Conservation (phyloP, 2,113 vertebrate species). For the Genyomyrus donnyi region DNA sequence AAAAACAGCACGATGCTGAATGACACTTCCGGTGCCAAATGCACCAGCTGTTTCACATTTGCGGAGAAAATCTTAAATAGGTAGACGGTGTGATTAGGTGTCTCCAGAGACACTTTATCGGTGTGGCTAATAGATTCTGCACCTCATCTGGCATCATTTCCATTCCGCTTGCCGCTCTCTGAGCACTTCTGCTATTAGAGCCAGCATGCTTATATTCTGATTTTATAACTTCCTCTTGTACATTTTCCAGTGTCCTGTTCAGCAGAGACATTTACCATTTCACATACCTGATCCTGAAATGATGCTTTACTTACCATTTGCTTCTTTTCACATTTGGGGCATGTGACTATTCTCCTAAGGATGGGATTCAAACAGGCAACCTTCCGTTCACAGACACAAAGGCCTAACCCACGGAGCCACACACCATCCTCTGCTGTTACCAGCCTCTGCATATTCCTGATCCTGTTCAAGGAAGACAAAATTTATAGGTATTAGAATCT, state of each 20-base stretch:
- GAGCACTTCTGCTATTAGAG: background rate
- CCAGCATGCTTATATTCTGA: background rate
- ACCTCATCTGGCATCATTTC: background rate
- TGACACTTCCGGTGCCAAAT: conserved; percentile 26
- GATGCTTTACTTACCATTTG: background rate
- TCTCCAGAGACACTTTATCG: conserved; percentile 19
- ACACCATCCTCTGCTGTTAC: background rate
- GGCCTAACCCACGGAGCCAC: background rate
- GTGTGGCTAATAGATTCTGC: conserved; percentile 19
- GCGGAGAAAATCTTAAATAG: conserved; percentile 10
- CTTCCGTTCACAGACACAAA: background rate
- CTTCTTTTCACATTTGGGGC: background rate
- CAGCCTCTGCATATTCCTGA: background rate
- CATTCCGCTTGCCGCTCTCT: background rate
- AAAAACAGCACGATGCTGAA: background rate
- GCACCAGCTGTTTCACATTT: conserved; percentile 36
- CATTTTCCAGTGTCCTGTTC: background rate
- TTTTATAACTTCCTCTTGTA: background rate
- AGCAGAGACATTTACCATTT: background rate
- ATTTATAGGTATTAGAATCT: background rate
- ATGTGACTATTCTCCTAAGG: background rate
- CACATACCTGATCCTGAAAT: background rate
- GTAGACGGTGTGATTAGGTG: conserved; percentile 18
- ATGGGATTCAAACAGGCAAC: background rate
- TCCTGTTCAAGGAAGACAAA: background rate